Conservation (phyloP, 2,113 vertebrate genomes). For the Melanerpes aurifrons region DNA sequence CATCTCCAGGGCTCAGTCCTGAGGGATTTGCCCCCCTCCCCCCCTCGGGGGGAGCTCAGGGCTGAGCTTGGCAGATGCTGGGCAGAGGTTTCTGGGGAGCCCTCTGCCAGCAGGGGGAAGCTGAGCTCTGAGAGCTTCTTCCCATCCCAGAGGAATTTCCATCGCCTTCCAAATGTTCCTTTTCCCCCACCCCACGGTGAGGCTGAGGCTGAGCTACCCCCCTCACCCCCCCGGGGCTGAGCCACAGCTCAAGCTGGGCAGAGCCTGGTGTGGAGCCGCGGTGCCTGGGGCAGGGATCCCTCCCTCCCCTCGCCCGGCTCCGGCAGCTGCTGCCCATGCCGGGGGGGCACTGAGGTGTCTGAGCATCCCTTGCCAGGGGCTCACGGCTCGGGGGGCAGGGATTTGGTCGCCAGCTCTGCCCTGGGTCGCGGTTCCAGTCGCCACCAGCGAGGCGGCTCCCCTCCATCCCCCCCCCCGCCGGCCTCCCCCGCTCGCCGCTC, state of each 20-base stretch:
- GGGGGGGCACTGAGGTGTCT: rapidly evolving
- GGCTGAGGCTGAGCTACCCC: no score
- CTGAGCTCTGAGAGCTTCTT: background rate
- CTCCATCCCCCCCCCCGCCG: no score
- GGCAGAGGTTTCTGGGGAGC: rapidly evolving
- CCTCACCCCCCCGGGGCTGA: background rate
- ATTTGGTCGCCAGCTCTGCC: no score
- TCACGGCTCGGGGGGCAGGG: rapidly evolving
- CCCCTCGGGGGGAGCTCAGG: rapidly evolving
- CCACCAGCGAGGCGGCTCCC: background rate
- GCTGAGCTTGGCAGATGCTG: background rate
- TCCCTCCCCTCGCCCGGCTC: background rate
- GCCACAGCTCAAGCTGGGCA: background rate
- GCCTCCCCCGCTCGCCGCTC: rapidly evolving
- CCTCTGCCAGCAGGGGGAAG: background rate
- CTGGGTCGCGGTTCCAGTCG: background rate
- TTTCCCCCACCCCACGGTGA: background rate
- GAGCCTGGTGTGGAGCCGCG: rapidly evolving
- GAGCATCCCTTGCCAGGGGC: rapidly evolving
- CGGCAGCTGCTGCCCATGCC: rapidly evolving
- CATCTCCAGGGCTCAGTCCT: rapidly evolving
- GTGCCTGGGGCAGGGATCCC: background rate
- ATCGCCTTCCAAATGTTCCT: rapidly evolving
- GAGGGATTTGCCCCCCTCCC: background rate
- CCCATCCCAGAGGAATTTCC: background rate